Percentiles rank a stretch among this genome's conserved stretches.
Conservation (phyloP, 2,797 vertebrate species). For the Cuculus canorus region DNA sequence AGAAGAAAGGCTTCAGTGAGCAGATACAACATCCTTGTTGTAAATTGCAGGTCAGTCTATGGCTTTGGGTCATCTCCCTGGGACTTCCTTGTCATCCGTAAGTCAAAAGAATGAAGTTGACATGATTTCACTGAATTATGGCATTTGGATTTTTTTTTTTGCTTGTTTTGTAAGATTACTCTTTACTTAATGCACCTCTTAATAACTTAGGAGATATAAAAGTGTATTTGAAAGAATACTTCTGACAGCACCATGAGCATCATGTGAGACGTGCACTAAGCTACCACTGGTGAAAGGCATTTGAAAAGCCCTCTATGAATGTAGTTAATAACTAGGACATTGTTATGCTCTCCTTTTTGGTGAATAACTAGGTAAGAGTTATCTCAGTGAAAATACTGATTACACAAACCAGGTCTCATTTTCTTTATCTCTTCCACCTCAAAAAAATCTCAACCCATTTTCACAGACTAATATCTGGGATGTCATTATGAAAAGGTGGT, state of each 20-base stretch:
- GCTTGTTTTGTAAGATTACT: neutral
- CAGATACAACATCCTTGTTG: neutral
- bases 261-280: neutral
- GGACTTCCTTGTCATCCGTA: neutral
- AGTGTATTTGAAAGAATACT: neutral
- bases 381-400: neutral
- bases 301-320: neutral
- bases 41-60: neutral
- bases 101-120: neutral
- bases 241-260: neutral
- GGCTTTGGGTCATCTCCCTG: neutral
- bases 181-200: neutral
- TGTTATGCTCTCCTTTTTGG: neutral
- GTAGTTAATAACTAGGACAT: neutral
- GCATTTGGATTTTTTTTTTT: neutral
- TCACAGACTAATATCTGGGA: neutral
- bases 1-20: neutral
- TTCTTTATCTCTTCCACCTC: neutral
- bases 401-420: neutral
- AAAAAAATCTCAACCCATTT: neutral
- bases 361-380: neutral
- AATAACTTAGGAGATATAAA: neutral
- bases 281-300: neutral
- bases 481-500: neutral
- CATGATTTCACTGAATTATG: neutral